Evolutionary conservation across 2,888 invertebrate genomes (phyloP).

Genomic region (Trachelus tabidus): DNA sequence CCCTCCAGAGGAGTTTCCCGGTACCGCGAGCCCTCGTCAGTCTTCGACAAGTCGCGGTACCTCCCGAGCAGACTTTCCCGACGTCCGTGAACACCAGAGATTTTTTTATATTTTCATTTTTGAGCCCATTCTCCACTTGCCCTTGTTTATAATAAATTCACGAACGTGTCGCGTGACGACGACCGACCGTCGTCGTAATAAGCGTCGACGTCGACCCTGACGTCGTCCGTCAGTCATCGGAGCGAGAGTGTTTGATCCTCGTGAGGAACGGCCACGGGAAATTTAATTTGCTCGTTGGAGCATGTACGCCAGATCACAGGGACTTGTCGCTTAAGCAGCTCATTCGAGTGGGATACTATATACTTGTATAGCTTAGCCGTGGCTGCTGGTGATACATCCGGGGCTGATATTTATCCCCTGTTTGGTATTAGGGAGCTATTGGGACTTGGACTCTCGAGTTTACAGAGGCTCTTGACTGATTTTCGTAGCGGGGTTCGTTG

Average conservation of each 20-base stretch:
- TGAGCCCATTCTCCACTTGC: not conserved
- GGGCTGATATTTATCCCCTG: not conserved
- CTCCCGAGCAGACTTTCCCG: not conserved
- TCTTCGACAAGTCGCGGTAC: not conserved
- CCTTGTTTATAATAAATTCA: not conserved
- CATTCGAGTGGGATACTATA: not conserved
- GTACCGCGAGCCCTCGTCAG: not conserved
- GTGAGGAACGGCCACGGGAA: slow-evolving; percentile 18
- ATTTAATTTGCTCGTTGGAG: slow-evolving; percentile 45
- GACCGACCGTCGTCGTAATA: not conserved
- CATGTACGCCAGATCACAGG: slow-evolving; percentile 51
- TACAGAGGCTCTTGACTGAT: not conserved
- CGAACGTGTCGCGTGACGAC: not conserved
- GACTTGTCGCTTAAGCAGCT: slow-evolving; percentile 9
- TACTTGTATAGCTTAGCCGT: not conserved
- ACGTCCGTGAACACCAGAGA: not conserved
- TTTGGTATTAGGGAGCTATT: not conserved
- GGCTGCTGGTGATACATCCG: not conserved
- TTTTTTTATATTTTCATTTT: not conserved
- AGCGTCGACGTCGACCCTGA: not conserved
- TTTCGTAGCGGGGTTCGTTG: not conserved
- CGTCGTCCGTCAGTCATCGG: slow-evolving; percentile 28
- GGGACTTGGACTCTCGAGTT: not conserved
- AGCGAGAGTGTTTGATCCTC: slow-evolving; percentile 40
- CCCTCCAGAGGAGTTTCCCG: not conserved